phyloP scores from a whole-genome alignment of 2,113 vertebrate genomes.

The Petaurus breviceps region DNA sequence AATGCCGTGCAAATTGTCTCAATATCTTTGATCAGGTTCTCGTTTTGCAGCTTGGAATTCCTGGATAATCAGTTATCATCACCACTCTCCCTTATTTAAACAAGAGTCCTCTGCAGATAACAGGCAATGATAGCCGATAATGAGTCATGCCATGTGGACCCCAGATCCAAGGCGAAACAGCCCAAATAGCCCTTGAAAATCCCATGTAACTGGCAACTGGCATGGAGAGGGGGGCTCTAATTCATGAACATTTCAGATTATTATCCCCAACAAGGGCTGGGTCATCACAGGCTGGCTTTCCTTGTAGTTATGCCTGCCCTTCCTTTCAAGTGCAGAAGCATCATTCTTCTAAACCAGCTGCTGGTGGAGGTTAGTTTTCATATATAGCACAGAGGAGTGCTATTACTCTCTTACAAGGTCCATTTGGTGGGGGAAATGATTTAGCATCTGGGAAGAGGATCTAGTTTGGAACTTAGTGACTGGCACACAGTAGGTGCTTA shows the following conservation, averaged over 20 bases:
- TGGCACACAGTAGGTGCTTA: background rate
- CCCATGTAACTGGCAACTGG: slow-evolving; percentile 38
- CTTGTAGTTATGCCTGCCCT: slow-evolving; percentile 13
- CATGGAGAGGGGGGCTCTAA: background rate
- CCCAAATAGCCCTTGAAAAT: background rate
- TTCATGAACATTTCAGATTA: background rate
- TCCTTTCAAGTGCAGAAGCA: slow-evolving; percentile 61
- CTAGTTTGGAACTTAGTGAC: slow-evolving; percentile 54
- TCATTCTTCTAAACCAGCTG: slow-evolving; percentile 51
- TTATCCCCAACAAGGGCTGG: slow-evolving; percentile 38
- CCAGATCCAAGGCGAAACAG: slow-evolving; percentile 43
- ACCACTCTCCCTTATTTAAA: slow-evolving; percentile 59
- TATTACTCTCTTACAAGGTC: slow-evolving; percentile 39
- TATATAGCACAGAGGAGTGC: slow-evolving; percentile 45
- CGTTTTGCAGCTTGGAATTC: slow-evolving; percentile 62
- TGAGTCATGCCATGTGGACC: slow-evolving; percentile 55
- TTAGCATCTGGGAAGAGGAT: background rate
- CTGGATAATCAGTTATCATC: slow-evolving; percentile 68
- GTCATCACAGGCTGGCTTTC: background rate
- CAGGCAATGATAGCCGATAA: slow-evolving; percentile 62
- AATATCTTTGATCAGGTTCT: slow-evolving; percentile 72
- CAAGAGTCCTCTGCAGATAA: slow-evolving; percentile 65
- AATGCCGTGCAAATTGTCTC: slow-evolving; percentile 58
- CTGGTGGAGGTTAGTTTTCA: slow-evolving; percentile 54
- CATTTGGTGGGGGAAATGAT: background rate